A percentile compares a stretch with the other conserved stretches of the same genome.
phyloP scores from a whole-genome alignment of 2,797 vertebrate genomes.

The Sebastes trivittatus region DNA sequence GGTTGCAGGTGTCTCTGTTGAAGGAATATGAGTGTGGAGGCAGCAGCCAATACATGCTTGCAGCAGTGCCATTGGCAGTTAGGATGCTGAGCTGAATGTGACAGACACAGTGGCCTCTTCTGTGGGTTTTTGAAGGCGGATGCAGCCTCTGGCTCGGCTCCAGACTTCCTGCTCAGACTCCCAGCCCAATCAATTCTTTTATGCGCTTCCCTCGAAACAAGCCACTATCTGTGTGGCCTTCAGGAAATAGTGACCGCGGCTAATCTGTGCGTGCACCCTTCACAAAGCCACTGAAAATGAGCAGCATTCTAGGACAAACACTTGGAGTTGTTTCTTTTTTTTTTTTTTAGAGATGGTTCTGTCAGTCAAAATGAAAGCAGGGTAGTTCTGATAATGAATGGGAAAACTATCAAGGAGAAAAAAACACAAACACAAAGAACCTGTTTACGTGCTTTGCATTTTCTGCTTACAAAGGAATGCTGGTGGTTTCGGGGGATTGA shows the following conservation, averaged over 20 bases:
- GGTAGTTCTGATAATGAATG: conserved; percentile 14
- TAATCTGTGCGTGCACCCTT: conserved; percentile 55
- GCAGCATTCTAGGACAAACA: conserved; percentile 27
- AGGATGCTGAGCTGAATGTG: conserved; percentile 58
- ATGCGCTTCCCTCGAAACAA: conserved; percentile 71
- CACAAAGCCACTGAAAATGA: conserved; percentile 53
- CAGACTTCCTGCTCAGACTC: conserved; percentile 78
- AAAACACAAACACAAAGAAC: background rate
- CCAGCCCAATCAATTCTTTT: conserved; percentile 79
- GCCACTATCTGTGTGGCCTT: conserved; percentile 67
- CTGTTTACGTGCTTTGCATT: background rate
- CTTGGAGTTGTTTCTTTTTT: background rate
- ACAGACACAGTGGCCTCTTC: conserved; percentile 72
- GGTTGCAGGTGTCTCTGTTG: conserved; percentile 70
- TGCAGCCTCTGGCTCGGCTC: conserved; percentile 70
- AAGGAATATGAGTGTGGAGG: conserved; percentile 47
- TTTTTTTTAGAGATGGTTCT: background rate
- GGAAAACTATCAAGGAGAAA: background rate
- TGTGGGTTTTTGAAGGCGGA: conserved; percentile 65
- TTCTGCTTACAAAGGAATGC: background rate
- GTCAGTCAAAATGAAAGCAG: conserved; percentile 24
- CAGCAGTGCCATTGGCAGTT: conserved; percentile 62
- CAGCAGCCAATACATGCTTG: conserved; percentile 64
- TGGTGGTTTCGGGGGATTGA: background rate
- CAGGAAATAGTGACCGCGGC: conserved; percentile 62